A percentile compares a stretch with the other conserved stretches of the same genome.
These are phyloP conservation scores for Anthoscopus minutus DNA, from an alignment of 2,113 vertebrate species.

Conservation along the genomic window DNA sequence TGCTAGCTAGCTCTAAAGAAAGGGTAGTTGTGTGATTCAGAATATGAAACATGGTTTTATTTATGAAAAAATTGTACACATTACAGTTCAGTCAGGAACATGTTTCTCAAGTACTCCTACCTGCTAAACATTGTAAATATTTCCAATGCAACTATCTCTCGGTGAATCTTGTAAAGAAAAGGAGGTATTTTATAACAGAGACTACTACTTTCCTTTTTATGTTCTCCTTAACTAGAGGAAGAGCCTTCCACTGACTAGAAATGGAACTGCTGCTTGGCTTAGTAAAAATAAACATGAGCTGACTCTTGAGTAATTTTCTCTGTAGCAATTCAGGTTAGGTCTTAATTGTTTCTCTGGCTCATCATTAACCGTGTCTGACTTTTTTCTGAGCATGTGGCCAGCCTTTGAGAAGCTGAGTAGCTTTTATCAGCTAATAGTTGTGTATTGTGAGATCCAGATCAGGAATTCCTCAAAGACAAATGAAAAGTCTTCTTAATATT, in stretches of 20 bases:
- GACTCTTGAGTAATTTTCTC: background rate
- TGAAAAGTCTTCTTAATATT: background rate
- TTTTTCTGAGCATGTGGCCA: background rate
- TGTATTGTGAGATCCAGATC: background rate
- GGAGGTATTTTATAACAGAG: background rate
- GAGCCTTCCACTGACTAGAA: background rate
- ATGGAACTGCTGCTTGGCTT: background rate
- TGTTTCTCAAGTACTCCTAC: background rate
- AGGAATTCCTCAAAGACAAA: background rate
- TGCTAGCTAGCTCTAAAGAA: background rate
- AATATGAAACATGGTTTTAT: background rate
- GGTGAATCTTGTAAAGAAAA: background rate
- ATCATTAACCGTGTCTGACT: slow-evolving; percentile 4
- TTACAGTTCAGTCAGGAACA: background rate
- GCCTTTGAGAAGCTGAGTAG: background rate
- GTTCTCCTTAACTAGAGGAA: background rate
- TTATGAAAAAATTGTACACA: background rate
- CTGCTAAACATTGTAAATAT: background rate
- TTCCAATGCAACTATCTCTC: background rate
- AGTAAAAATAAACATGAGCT: background rate
- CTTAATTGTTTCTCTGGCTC: slow-evolving; percentile 20
- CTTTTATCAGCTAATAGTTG: background rate
- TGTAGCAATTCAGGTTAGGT: background rate
- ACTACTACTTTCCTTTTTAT: background rate
- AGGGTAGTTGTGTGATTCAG: background rate